Evolutionary conservation across 2,888 invertebrate genomes (phyloP), one percentile per base, ranked within the genome.

Genomic region (Cabera pusaria): DNA sequence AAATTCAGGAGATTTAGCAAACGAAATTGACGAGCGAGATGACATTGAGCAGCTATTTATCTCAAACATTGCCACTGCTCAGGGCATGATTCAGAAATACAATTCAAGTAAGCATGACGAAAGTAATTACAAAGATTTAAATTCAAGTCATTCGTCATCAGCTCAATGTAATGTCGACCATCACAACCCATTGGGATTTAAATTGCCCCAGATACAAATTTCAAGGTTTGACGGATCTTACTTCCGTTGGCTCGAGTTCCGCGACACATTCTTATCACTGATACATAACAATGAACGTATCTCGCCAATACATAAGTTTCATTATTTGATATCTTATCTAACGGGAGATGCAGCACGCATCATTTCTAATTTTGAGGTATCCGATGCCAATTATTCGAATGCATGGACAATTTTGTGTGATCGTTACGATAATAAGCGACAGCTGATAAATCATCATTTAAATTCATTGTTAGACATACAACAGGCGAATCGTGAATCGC

Each of bases 221-320:
- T 26, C 46, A 6, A 51, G 39, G 1, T 56, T 54, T 36, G 42
- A 50, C 20, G 59, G 56, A 3, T 10, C 41, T 1, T 54, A 39
- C 12, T 44, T 20, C 18, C 29, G 33, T 6, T 53, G 56, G 56
- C 25, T 59, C 0, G 54, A 59, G 23, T 59, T 52, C 25, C 22
- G 32, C 2, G 50, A 54, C 4, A 47, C 46, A 0, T 58, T 43
- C 37, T 6, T 9, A 1, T 44, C 45, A 1, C 16, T 56, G 1
- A 42, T 56, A n/a, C 48, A 56, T 10, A 20, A 38, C 1, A 45
- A 49, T 25, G 47, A 50, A 10, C 18, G 48, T 1, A 21, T 25
- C 5, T 0, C 2, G 4, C 2, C 2, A 2, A 14, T 14, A 14
- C 14, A 14, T 14, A 14, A 14, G 4, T 14, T 14, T 14, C 14